Percentiles rank a stretch among this genome's conserved stretches.
phyloP scores from a whole-genome alignment of 2,797 vertebrate species.

The Bovichtus variegatus region DNA sequence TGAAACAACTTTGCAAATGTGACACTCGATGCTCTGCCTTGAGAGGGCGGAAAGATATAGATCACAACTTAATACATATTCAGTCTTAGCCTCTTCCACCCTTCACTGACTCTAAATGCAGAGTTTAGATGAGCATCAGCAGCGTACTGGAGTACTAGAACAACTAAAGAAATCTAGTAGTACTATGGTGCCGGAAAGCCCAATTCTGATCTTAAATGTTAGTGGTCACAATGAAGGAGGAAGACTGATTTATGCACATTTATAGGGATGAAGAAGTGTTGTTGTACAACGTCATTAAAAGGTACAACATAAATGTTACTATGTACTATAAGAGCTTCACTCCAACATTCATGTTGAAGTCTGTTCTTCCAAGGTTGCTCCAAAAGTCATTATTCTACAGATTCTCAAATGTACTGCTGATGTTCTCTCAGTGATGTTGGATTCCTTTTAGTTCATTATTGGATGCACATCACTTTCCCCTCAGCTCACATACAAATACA shows the following conservation, averaged over 20 bases:
- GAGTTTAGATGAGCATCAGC: too few relatives aligned
- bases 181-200: too few relatives aligned
- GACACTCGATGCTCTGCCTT: not conserved
- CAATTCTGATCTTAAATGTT: too few relatives aligned
- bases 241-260: not conserved
- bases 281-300: too few relatives aligned
- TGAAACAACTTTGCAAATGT: too few relatives aligned
- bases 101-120: too few relatives aligned
- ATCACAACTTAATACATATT: not conserved
- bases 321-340: not conserved
- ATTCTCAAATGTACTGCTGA: not conserved
- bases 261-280: too few relatives aligned
- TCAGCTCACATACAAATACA: not conserved
- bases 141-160: not conserved
- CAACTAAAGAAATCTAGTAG: too few relatives aligned
- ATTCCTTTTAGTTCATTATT: constrained; percentile 23
- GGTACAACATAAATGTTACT: too few relatives aligned
- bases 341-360: not conserved
- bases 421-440: not conserved
- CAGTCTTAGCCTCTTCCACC: not conserved
- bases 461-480: not conserved
- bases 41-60: not conserved
- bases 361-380: not conserved
- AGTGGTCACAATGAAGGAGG: too few relatives aligned
- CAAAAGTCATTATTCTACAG: not conserved